Evolutionary conservation across 1,140 invertebrate genomes (phyloP), one percentile per base, ranked within the genome.

Genomic region (Drosophila pallidifrons): DNA sequence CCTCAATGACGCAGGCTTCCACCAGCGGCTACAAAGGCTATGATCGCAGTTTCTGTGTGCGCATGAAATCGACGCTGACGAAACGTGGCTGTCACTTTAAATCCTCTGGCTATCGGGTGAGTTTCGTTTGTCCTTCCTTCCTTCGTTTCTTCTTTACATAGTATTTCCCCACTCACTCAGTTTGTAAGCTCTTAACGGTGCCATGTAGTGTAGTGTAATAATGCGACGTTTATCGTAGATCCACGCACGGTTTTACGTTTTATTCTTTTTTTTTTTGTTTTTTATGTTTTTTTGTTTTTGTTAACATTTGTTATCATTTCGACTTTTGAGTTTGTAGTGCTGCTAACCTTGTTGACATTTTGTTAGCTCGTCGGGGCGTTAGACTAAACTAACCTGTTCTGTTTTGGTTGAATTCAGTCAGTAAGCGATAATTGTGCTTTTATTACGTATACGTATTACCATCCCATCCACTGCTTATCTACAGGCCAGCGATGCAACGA

Each of bases 81-180:
- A 99, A 99, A 94, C 94, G 98, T 90, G 98, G 98, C 8, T 99
- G 98, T 91, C 98, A 99, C 93, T 99, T 99, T 93, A 99, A 99
- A 93, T 98, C 98, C 16, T 99, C 98, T 58, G 98, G 98, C 91
- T 99, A 99, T 93, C 95, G 98, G 95, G 98, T 99, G 95, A 96
- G 96, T 94, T 20, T 46, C 5, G 3, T 8, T 4, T 4, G 0
- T 8, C 7, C 20, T 16, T 1, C 5, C 46, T 20, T 41, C 41
- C 2, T 4, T 8, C 7, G 15, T 13, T 1, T 1, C 46, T 20
- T 41, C 41, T 10, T 3, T 38, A 38, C 2, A 16, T 8, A 8
- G 30, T 38, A 20, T 25, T 11, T 25, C 20, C 10, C 13, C 2
- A 5, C 58, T 43, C 47, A 55, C 54, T n/a, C 41, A 43, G 55